Base-by-base conservation (phyloP, 2,888 invertebrate species). In the Drosophila rubida region DNA sequence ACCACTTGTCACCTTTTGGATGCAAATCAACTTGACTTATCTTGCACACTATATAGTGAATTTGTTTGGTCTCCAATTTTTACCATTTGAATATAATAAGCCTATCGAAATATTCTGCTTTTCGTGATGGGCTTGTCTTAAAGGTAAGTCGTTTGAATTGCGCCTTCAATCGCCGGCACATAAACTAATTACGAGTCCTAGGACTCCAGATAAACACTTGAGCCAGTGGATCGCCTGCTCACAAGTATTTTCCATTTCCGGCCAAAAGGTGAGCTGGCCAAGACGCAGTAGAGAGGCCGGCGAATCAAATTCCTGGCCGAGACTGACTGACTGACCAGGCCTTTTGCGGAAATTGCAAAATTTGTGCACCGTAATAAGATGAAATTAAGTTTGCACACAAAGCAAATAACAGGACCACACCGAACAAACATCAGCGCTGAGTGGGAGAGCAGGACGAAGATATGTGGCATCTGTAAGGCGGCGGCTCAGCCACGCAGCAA, bases 361-460 rank as follows among this genome's bases (percentile, higher is more conserved):
- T 87, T 85, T 85, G 78, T 85, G 75, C 87, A 80, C 77, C 87
- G 87, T 85, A 85, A 87, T 85, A 85, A 85, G 84, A 78, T 80
- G 71, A 85, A 85, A 85, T 85, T 85, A 85, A 85, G 85, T 87
- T 87, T 81, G 73, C 80, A 79, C 78, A 80, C 72, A 71, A 60
- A 72, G 70, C 71, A 71, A 68, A 72, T 74, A 72, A 58, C 64
- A 65, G 51, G 59, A 44, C 49, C 42, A 4, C 35, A 32, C 27
- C 39, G 61, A 37, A 72, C 51, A 76, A 77, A 76, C 51, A 85
- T 58, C 55, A 45, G n/a, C n/a, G n/a, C n/a, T n/a, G n/a, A n/a
- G n/a, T n/a, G n/a, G n/a, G n/a, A n/a, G n/a, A 49, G 7, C 4
- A 32, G 42, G 41, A 19, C 16, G 19, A 60, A 64, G 55, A 45